Base-by-base conservation (phyloP, 1,140 invertebrate species). In the Sminthurinus signatus region DNA sequence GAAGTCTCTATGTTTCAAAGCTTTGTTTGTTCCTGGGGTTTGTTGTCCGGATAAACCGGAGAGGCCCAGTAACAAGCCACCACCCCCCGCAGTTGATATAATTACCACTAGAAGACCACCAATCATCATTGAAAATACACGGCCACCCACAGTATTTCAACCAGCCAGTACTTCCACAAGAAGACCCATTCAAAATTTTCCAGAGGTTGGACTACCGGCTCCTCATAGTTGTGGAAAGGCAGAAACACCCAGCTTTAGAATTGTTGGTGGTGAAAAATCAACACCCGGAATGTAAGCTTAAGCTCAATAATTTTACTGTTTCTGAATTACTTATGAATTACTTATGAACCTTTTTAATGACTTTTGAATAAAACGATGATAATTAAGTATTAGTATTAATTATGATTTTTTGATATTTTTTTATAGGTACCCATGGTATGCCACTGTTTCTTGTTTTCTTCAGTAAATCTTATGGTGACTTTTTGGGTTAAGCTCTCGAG, bases 1-100 rank as follows among this genome's bases (percentile, higher is more conserved):
- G 39, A 87, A 92, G 73, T 93, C 89, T 0, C 80, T 95, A 8
- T 96, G 92, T 74, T 95, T 96, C 73, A 93, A 94, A 76, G 89
- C 88, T 67, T 78, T 94, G 1, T 92, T 94, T 72, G 87, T 92
- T 2, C 92, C 92, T 1, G 92, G 68, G 19, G 68, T 69, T 28
- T 69, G 68, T 23, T 67, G 70, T 55, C 70, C 70, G 5, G 70
- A 71, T 42, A 55, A 50, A 32, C 55, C 63, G 1, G 64, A 68
- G 25, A 55, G 46, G 3, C 52, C 68, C n/a, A 61, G 14, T 31
- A 61, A 29, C 50, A 52, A 32, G 44, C 44, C 31, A 31, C 51
- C 60, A 15, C 51, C 51, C 8, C n/a, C n/a, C n/a, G 32, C 32
- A 8, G 23, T 54, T 56, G 42, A 62, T 17, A 64, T 46, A 8